Base-by-base conservation (phyloP, 2,797 vertebrate genomes). In the Brotula barbata region DNA sequence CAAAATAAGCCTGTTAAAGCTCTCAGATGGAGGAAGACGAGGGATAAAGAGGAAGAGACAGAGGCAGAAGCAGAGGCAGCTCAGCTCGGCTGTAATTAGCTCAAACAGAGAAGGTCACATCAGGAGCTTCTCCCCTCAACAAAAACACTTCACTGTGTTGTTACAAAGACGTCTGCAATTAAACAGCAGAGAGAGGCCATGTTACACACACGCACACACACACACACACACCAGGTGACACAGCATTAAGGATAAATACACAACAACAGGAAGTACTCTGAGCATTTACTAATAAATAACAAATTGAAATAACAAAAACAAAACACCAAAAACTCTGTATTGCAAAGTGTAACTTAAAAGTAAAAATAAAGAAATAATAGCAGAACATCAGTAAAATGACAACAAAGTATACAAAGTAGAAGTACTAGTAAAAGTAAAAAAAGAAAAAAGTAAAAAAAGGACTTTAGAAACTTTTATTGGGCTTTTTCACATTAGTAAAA, bases 21-120 rank as follows among this genome's bases (percentile, higher is more conserved):
- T 58, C 28, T 55, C 17, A 44, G 46, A 16, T 3, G 36, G 31
- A 51, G 46, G 39, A 13, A 20, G 14, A 7, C 2, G 12, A 7
- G 5, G 12, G 51, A 49, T 37, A 23, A 53, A 36, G 45, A 25
- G 42, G 1, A 8, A 58, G 53, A 56, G 42, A 34, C 70, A 46
- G 40, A 45, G 46, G 51, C 56, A 19, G 54, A 63, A 60, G 64
- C 43, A n/a, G n/a, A 52, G 48, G 53, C 65, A 48, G 53, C 65
- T 64, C 53, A 42, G 52, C 51, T 8, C 10, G 8, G 37, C 48
- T 71, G 64, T 79, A 81, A 84, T 83, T 79, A 78, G 28, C 58
- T 55, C n/a, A 25, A 77, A 63, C 67, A 75, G 39, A 6, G 15
- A 77, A 45, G 53, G 68, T 68, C 22, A 23, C 54, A 54, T 55